These are phyloP conservation scores for Chelmon rostratus DNA, from an alignment of 2,797 vertebrate species.

Conservation along the genomic window DNA sequence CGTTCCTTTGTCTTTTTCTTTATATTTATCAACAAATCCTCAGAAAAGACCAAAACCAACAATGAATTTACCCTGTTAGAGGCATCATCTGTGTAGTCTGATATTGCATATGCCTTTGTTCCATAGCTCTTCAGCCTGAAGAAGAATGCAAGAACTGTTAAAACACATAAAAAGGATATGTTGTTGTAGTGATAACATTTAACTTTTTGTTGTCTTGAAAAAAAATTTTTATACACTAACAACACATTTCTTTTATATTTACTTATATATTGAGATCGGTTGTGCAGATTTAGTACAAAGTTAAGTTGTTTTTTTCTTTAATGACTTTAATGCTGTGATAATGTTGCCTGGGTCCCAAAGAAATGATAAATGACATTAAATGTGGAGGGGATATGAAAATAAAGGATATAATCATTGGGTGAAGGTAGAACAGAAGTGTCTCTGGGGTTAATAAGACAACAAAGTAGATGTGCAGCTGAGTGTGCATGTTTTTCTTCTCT, in stretches of 20 bases:
- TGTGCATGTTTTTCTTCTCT: constrained; percentile 6
- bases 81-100: no score
- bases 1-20: neutral
- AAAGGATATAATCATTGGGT: neutral
- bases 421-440: neutral
- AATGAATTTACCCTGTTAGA: neutral
- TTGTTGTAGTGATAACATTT: neutral
- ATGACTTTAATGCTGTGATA: neutral
- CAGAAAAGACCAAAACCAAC: neutral
- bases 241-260: no score
- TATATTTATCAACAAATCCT: neutral
- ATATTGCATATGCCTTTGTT: neutral
- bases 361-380: neutral
- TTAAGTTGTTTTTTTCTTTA: neutral
- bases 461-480: neutral
- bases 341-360: neutral
- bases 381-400: neutral
- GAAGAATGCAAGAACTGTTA: neutral
- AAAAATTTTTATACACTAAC: neutral
- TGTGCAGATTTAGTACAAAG: neutral
- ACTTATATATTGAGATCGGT: neutral
- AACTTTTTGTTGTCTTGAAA: no score
- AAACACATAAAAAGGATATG: neutral
- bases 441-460: neutral
- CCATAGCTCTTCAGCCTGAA: no score